Conservation (phyloP, 1,140 invertebrate species). For the Drosophila takahashii region DNA sequence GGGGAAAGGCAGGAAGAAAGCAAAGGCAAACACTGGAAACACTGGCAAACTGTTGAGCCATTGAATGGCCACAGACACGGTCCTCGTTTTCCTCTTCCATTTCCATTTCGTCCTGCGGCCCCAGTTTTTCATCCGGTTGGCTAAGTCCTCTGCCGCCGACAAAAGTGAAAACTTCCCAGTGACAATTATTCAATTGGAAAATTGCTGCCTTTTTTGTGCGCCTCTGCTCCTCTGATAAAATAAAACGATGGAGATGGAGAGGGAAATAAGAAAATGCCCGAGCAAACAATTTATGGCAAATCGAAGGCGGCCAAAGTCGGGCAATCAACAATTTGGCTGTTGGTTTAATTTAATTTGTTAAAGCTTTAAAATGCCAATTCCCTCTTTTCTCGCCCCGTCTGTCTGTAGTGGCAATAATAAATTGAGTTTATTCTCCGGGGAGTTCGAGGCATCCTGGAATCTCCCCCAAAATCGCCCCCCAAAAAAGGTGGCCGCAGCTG, state of each 20-base stretch:
- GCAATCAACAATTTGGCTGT: conserved; percentile 63
- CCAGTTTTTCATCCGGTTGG: conserved; percentile 40
- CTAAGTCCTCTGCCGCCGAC: conserved; percentile 50
- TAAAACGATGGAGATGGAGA: conserved; percentile 5
- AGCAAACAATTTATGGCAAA: conserved; percentile 60
- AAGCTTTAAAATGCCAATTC: conserved; percentile 79
- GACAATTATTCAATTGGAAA: conserved; percentile 84
- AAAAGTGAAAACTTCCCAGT: conserved; percentile 80
- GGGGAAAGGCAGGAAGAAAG: background rate
- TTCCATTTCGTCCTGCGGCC: conserved; percentile 7
- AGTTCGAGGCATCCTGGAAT: conserved; percentile 3
- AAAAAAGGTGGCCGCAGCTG: conserved; percentile 56
- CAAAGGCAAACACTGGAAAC: conserved; percentile 66
- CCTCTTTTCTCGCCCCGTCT: conserved; percentile 27
- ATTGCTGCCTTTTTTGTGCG: conserved; percentile 62
- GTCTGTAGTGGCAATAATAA: conserved; percentile 71
- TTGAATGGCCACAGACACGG: conserved; percentile 64
- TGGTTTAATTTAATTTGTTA: conserved; percentile 78
- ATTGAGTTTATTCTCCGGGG: conserved; percentile 78
- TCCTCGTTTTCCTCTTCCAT: conserved; percentile 2
- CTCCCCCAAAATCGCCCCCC: background rate
- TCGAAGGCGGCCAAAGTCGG: conserved; percentile 48
- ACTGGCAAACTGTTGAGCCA: conserved; percentile 79
- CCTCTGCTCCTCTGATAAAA: conserved; percentile 28
- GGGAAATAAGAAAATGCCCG: conserved; percentile 33